These are phyloP conservation scores for Pygmarrhopalites habei DNA, from an alignment of 1,140 invertebrate species.

Conservation along the genomic window DNA sequence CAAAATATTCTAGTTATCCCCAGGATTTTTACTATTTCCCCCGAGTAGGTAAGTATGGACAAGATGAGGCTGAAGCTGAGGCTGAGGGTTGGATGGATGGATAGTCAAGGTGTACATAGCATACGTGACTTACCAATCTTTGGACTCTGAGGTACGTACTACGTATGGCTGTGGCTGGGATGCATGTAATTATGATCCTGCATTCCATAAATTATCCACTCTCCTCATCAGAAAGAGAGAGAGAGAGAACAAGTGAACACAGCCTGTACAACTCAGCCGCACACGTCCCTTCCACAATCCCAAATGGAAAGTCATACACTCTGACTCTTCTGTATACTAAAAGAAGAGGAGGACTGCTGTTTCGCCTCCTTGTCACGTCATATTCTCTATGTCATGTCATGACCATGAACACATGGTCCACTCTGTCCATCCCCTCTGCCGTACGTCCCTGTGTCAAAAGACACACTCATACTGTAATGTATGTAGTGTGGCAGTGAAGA, in stretches of 20 bases:
- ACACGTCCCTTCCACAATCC: background rate
- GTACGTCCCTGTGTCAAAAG: background rate
- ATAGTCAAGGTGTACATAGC: too few relatives aligned
- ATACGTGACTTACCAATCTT: background rate
- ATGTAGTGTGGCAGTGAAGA: too few relatives aligned
- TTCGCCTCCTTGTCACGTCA: conserved; percentile 20
- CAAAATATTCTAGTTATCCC: too few relatives aligned
- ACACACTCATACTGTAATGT: background rate
- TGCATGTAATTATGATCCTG: conserved; percentile 9
- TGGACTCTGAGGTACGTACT: background rate
- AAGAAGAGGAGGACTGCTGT: conserved; percentile 15
- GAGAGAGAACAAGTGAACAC: too few relatives aligned
- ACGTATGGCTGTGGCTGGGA: too few relatives aligned
- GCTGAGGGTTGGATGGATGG: background rate
- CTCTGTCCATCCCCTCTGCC: conserved; percentile 3
- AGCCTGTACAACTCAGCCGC: too few relatives aligned
- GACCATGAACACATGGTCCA: conserved; percentile 14
- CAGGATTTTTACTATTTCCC: too few relatives aligned
- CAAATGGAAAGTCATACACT: conserved; percentile 10
- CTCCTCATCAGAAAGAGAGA: too few relatives aligned
- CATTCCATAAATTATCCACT: conserved; percentile 11
- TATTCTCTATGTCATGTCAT: conserved; percentile 18
- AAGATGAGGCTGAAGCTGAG: background rate
- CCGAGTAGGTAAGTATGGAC: too few relatives aligned
- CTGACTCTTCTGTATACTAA: conserved; percentile 8